A percentile compares a stretch with the other conserved stretches of the same genome.
These are phyloP conservation scores for Prionchulus punctatus DNA, from an alignment of 2,888 invertebrate genomes.

Conservation along the genomic window DNA sequence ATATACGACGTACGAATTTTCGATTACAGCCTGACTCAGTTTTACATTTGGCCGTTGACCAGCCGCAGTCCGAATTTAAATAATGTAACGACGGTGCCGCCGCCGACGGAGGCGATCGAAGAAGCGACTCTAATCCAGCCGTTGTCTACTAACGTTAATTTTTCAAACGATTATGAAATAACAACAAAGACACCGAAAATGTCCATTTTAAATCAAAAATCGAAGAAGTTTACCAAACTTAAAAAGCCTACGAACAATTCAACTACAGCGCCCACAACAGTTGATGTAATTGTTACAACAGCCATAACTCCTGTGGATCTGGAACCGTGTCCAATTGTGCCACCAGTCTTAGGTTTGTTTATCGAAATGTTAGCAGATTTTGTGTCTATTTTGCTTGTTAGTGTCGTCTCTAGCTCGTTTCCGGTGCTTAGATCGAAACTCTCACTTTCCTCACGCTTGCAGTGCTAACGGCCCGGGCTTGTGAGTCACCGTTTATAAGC, in stretches of 20 bases:
- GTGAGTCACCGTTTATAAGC: too few relatives aligned
- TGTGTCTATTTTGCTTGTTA: too few relatives aligned
- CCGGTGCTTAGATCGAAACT: too few relatives aligned
- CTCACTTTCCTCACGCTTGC: too few relatives aligned
- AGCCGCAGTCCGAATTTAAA: too few relatives aligned
- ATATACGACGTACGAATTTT: conserved; percentile 1
- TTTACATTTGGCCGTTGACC: background rate
- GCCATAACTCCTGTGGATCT: background rate
- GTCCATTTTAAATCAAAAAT: too few relatives aligned
- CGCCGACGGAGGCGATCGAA: background rate
- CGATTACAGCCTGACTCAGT: background rate
- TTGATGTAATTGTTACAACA: background rate
- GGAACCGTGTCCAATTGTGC: conserved; percentile 6
- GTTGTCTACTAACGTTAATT: background rate
- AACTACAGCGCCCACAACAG: background rate
- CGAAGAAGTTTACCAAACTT: too few relatives aligned
- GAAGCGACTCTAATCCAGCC: background rate
- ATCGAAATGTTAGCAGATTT: too few relatives aligned
- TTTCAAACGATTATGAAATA: too few relatives aligned
- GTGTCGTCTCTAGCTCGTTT: too few relatives aligned
- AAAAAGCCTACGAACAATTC: background rate
- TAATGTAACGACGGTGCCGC: background rate
- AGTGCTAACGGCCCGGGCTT: too few relatives aligned
- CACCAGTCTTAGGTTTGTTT: conserved; percentile 11
- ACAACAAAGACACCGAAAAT: background rate